phyloP scores from a whole-genome alignment of 1,140 invertebrate genomes.

The Meloidogyne floridensis region DNA sequence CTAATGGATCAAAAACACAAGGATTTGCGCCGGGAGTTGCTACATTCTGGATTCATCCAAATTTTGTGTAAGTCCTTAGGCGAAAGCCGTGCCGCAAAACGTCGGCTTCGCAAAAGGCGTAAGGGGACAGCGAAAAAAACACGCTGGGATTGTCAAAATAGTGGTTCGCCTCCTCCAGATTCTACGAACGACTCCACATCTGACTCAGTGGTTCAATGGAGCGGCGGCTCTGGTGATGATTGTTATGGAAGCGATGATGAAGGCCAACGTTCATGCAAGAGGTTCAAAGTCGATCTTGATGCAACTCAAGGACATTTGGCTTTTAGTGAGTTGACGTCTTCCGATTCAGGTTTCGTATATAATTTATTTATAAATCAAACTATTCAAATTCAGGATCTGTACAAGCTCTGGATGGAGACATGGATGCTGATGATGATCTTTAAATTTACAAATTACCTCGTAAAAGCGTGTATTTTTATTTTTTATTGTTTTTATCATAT shows the following conservation, averaged over 20 bases:
- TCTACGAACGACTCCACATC: neutral
- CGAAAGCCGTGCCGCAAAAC: conserved; percentile 29
- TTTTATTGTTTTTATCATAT: neutral
- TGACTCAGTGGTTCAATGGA: neutral
- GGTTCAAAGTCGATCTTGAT: neutral
- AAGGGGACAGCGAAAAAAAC: conserved; percentile 16
- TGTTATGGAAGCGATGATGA: neutral
- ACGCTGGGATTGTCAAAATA: conserved; percentile 16
- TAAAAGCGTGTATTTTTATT: conserved; percentile 3
- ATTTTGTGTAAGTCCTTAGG: conserved; percentile 37
- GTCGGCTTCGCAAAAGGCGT: conserved; percentile 23
- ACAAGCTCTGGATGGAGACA: neutral
- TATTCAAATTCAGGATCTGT: neutral
- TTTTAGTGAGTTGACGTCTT: neutral
- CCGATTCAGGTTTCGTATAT: neutral
- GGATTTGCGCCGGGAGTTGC: conserved; percentile 31
- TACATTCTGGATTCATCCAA: conserved; percentile 23
- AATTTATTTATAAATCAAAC: neutral
- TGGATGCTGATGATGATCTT: neutral
- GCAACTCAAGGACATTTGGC: neutral
- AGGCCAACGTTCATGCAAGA: neutral
- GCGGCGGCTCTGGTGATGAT: neutral
- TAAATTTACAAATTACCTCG: neutral
- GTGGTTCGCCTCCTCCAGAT: conserved; percentile 2
- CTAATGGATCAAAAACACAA: conserved; percentile 28